These are phyloP conservation scores for Hemistola chrysoprasaria DNA, from an alignment of 2,888 invertebrate genomes.

Conservation along the genomic window DNA sequence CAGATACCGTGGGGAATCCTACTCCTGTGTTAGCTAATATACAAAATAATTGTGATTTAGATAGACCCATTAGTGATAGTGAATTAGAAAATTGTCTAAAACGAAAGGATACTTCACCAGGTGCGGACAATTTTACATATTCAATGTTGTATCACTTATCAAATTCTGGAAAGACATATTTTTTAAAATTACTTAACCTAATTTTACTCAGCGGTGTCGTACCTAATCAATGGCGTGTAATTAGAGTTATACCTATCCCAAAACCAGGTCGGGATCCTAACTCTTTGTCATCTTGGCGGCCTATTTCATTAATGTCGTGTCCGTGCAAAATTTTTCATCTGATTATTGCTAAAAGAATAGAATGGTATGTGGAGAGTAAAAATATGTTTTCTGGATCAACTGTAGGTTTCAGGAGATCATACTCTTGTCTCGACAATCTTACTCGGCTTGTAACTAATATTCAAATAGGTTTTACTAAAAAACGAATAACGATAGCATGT, in stretches of 20 bases:
- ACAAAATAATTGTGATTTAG: too few species aligned
- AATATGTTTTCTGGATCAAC: not conserved
- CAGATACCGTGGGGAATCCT: too few species aligned
- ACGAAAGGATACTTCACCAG: constrained; percentile 4
- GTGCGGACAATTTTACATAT: constrained; percentile 5
- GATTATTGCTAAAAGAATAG: not conserved
- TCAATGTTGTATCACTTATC: constrained; percentile 22
- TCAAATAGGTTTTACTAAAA: constrained; percentile 24
- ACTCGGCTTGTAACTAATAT: not conserved
- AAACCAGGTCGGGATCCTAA: constrained; percentile 15
- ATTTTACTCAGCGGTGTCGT: constrained; percentile 14
- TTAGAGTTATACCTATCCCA: constrained; percentile 26
- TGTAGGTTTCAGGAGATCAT: not conserved
- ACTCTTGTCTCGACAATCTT: not conserved
- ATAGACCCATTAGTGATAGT: not conserved
- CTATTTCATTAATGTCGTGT: constrained; percentile 1
- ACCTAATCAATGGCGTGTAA: constrained; percentile 27
- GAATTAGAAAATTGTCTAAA: constrained; percentile 1
- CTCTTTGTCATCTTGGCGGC: not conserved
- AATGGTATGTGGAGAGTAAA: constrained; percentile 1
- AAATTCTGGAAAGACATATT: constrained; percentile 2
- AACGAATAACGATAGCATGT: constrained; percentile 21
- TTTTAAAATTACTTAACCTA: constrained; percentile 10
- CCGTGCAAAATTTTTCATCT: not conserved
- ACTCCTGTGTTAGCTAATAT: too few species aligned